Conservation (phyloP, 2,797 vertebrate genomes). For the Orestias chungarensis region DNA sequence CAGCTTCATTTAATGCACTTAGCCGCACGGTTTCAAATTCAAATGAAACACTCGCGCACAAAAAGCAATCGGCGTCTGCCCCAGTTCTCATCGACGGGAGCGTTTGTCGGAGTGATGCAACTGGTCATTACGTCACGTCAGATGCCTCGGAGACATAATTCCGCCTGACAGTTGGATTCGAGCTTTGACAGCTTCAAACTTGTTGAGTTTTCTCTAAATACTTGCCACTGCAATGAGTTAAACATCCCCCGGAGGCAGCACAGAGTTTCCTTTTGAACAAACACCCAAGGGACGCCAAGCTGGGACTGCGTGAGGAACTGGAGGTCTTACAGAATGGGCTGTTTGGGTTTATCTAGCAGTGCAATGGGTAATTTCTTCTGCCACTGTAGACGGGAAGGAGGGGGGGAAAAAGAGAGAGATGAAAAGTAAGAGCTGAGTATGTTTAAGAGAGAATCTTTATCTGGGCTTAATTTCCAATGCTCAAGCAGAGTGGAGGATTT, state of each 20-base stretch:
- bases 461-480: conserved; percentile 93
- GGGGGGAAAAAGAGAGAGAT: conserved; percentile 71
- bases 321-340: conserved; percentile 90
- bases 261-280: conserved; percentile 93
- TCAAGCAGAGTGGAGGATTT: conserved; percentile 88
- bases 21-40: conserved; percentile 73
- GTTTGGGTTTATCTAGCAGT: conserved; percentile 91
- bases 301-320: conserved; percentile 92
- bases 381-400: conserved; percentile 78
- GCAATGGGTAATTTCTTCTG: conserved; percentile 93
- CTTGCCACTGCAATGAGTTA: conserved; percentile 96
- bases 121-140: conserved; percentile 95
- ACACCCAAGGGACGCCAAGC: conserved; percentile 90
- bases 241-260: conserved; percentile 94
- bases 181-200: conserved; percentile 93
- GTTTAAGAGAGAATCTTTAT: conserved; percentile 98
- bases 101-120: conserved; percentile 75
- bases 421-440: conserved; percentile 81
- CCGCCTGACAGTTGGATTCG: conserved; percentile 94
- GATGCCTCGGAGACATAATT: conserved; percentile 88
- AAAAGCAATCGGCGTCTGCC: conserved; percentile 56
- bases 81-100: conserved; percentile 68
- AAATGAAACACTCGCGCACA: conserved; percentile 68
- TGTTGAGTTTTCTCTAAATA: conserved; percentile 97
- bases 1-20: conserved; percentile 77